These are phyloP conservation scores for Anseranas semipalmata DNA, from an alignment of 2,113 vertebrate species.

Conservation along the genomic window DNA sequence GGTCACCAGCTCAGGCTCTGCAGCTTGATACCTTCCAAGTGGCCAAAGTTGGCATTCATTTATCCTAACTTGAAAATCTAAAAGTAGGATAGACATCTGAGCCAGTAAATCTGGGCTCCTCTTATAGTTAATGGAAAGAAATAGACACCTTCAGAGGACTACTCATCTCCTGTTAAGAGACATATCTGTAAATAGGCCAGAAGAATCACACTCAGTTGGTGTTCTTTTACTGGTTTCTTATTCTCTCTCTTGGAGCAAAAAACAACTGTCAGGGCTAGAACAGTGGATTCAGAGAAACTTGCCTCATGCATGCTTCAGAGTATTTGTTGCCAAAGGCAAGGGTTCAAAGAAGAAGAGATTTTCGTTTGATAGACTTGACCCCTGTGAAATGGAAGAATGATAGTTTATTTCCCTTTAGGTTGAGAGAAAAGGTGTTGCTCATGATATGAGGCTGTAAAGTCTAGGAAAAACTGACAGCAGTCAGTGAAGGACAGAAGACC, in stretches of 20 bases:
- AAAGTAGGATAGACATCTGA: neutral
- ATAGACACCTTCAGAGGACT: neutral
- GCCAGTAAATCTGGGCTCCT: neutral
- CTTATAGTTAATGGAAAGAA: neutral
- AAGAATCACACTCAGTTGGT: neutral
- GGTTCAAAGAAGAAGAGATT: neutral
- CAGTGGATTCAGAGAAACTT: neutral
- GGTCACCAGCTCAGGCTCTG: neutral
- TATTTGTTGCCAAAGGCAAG: neutral
- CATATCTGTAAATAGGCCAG: neutral
- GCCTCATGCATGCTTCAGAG: rapidly evolving
- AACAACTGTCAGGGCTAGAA: neutral
- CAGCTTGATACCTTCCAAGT: neutral
- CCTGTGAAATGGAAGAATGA: neutral
- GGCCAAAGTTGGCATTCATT: neutral
- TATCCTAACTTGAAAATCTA: neutral
- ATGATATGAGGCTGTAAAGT: neutral
- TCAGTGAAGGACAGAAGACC: neutral
- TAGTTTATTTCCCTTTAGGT: neutral
- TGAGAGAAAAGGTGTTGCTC: neutral
- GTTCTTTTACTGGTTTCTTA: neutral
- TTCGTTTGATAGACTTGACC: neutral
- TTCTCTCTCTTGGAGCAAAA: neutral
- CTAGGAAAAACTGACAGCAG: neutral
- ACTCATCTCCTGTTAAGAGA: neutral